A percentile compares a stretch with the other conserved stretches of the same genome.
Conservation (phyloP, 2,113 vertebrate species). For the Tenebrosternarchus preto region DNA sequence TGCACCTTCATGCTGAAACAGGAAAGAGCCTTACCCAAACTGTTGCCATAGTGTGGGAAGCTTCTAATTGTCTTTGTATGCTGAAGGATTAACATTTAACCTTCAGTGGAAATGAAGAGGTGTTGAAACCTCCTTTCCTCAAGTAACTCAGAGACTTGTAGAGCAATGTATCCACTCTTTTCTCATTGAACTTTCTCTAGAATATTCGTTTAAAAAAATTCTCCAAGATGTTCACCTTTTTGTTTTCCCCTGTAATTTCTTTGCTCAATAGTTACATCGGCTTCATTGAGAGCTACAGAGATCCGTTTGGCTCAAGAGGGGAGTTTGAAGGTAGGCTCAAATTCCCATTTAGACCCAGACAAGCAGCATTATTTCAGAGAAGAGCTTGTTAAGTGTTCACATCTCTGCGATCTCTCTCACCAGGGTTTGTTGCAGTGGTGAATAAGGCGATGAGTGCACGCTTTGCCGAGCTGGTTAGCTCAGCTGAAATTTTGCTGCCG, state of each 20-base stretch:
- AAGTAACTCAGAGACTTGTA: not conserved
- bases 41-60: no score
- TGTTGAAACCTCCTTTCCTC: not conserved
- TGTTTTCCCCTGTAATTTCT: not conserved
- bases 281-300: conserved; percentile 93
- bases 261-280: conserved; percentile 82
- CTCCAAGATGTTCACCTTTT: no score
- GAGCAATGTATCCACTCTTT: no score
- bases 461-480: conserved; percentile 82
- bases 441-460: conserved; percentile 92
- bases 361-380: not conserved
- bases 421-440: conserved; percentile 90
- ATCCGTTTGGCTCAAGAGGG: conserved; percentile 89
- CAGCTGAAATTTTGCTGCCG: conserved; percentile 81
- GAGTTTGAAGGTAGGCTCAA: conserved; percentile 86
- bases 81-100: no score
- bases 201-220: not conserved
- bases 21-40: no score
- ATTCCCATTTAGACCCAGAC: not conserved
- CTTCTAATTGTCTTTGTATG: no score
- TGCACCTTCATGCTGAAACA: no score
- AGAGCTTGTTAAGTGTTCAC: not conserved
- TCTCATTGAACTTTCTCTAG: not conserved
- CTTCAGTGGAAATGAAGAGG: no score
- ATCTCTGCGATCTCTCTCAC: not conserved